phyloP scores from a whole-genome alignment of 2,797 vertebrate species.

The Numenius phaeopus region DNA sequence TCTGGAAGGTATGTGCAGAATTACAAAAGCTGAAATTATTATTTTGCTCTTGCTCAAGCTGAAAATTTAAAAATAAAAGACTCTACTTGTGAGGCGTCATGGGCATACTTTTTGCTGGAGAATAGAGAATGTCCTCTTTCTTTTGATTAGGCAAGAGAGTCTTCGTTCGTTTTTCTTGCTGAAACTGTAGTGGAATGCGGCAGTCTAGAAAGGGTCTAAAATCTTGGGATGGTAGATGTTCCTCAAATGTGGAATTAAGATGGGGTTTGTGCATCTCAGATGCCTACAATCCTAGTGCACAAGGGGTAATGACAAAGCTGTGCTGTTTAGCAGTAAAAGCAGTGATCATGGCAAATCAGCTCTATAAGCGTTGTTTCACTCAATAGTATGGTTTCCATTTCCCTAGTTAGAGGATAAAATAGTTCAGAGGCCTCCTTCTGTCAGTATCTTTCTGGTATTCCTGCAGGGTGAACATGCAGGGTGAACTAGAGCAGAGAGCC shows the following conservation, averaged over 20 bases:
- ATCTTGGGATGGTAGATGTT: not conserved
- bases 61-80: not conserved
- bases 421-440: not conserved
- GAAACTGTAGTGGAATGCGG: not conserved
- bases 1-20: not conserved
- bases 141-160: not conserved
- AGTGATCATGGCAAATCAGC: not conserved
- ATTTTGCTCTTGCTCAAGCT: not conserved
- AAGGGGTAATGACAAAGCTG: not conserved
- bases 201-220: not conserved
- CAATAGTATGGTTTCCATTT: not conserved
- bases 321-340: not conserved
- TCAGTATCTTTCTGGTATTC: not conserved
- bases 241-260: not conserved
- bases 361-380: not conserved
- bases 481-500: not conserved
- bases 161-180: not conserved
- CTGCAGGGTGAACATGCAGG: not conserved
- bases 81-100: not conserved
- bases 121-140: not conserved
- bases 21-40: not conserved
- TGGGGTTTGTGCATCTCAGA: not conserved
- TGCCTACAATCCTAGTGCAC: not conserved
- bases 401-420: not conserved
- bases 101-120: not conserved